Conservation (phyloP, 2,113 vertebrate species). For the Paralichthys olivaceus region DNA sequence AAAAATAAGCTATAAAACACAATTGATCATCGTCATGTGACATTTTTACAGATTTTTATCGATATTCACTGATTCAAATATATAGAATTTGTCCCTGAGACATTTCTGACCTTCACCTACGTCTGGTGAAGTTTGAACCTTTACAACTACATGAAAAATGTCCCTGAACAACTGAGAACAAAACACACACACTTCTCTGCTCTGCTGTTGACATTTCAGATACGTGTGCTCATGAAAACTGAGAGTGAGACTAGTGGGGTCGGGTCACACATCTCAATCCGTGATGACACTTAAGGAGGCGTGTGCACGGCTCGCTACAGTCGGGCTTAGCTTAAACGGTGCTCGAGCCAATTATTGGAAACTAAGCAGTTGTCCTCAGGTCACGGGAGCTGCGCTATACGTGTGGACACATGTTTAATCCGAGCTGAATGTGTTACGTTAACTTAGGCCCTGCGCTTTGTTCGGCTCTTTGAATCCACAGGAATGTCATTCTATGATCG, state of each 20-base stretch:
- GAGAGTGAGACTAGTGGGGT: no score
- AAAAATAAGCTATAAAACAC: no score
- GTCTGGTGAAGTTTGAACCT: not conserved
- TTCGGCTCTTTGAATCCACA: slow-evolving; percentile 16
- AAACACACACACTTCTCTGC: not conserved
- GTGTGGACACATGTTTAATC: slow-evolving; percentile 45
- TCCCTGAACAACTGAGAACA: not conserved
- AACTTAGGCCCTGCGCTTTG: slow-evolving; percentile 30
- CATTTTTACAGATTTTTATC: no score
- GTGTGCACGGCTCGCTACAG: not conserved
- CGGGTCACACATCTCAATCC: no score
- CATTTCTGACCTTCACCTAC: no score
- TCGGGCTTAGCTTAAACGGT: not conserved
- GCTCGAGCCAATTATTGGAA: slow-evolving; percentile 30
- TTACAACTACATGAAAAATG: not conserved
- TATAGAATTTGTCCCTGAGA: no score
- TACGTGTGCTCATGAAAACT: not conserved
- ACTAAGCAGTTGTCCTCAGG: slow-evolving; percentile 20
- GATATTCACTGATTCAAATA: no score
- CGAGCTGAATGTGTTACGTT: slow-evolving; percentile 18
- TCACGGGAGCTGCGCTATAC: slow-evolving; percentile 3
- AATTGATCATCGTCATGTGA: no score
- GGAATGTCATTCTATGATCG: slow-evolving; percentile 35
- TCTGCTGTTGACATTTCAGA: not conserved
- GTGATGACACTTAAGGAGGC: not conserved